Evolutionary conservation across 1,140 invertebrate species (phyloP).

Genomic region (Sitobion miscanthi): DNA sequence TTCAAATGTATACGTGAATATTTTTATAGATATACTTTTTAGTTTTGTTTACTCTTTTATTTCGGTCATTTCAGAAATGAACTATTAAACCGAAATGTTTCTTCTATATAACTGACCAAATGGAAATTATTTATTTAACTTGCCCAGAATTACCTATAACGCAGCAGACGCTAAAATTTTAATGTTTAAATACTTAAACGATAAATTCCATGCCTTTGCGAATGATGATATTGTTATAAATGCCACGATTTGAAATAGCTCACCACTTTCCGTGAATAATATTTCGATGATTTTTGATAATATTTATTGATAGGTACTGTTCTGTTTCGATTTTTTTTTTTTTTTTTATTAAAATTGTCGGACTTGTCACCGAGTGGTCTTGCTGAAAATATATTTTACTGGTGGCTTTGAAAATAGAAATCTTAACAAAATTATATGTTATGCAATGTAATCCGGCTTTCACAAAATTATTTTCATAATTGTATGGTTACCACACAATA

Average conservation of each 20-base stretch:
- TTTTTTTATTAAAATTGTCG: not conserved
- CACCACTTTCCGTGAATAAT: not conserved
- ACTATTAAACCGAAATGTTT: not conserved
- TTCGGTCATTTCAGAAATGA: not conserved
- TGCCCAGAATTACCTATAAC: not conserved
- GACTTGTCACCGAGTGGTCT: not conserved
- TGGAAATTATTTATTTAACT: not conserved
- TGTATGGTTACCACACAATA: not conserved
- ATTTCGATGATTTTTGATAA: not conserved
- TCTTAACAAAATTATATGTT: not conserved
- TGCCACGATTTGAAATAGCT: not conserved
- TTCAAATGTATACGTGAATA: no score
- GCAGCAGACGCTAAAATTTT: rapidly evolving
- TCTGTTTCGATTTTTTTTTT: not conserved
- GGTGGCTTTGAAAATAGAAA: not conserved
- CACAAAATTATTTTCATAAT: not conserved
- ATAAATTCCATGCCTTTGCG: not conserved
- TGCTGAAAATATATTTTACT: not conserved
- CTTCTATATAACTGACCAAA: not conserved
- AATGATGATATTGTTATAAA: not conserved
- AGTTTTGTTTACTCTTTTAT: no score
- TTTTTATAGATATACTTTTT: no score
- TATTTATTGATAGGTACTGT: not conserved
- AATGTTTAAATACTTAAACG: not conserved
- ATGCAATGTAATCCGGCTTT: not conserved